Evolutionary conservation across 2,113 vertebrate genomes (phyloP), one percentile per base, ranked within the genome.

Genomic region (Pholis gunnellus): DNA sequence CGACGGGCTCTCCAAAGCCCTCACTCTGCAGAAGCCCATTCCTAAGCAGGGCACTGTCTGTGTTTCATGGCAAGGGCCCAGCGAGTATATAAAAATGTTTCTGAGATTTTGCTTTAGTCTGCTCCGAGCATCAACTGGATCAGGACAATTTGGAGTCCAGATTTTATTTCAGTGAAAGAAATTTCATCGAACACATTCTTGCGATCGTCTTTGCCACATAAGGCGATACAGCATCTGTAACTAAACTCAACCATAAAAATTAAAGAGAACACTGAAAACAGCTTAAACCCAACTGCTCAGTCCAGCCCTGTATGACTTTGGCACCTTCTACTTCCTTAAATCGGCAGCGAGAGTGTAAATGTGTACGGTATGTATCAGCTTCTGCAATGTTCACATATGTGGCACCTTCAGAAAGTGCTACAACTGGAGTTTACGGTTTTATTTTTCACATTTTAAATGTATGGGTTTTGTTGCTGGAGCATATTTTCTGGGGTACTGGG

Each of bases 271-370:
- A 72, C 11, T 25, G 20, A 65, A 69, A 84, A 31, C 29, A 8
- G 36, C 54, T 71, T 36, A 38, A 75, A 50, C n/a, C 59, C 3
- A 14, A 31, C 7, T 34, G 42, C 64, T 61, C 25, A 22, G 48
- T 67, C 29, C 25, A n/a, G n/a, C 42, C n/a, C 34, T 18, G 31
- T 59, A 17, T 2, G 20, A 36, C 22, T 61, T 25, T 29, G 5
- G 65, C 44, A 64, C 17, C 54, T 83, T 89, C 34, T 14, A 79
- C 72, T 84, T 89, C 72, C 59, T 78, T 64, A 78, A 31, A 42
- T 38, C 44, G 7, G 54, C 36, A 50, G 67, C 6, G 25, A 44
- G 63, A 40, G 29, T n/a, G n/a, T 42, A 10, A 18, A 46, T 29
- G 5, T 36, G 29, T 2, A 8, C n/a, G 44, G 18, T 34, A 70